Base-by-base conservation (phyloP, 2,113 vertebrate genomes). In the Etheostoma cragini region DNA sequence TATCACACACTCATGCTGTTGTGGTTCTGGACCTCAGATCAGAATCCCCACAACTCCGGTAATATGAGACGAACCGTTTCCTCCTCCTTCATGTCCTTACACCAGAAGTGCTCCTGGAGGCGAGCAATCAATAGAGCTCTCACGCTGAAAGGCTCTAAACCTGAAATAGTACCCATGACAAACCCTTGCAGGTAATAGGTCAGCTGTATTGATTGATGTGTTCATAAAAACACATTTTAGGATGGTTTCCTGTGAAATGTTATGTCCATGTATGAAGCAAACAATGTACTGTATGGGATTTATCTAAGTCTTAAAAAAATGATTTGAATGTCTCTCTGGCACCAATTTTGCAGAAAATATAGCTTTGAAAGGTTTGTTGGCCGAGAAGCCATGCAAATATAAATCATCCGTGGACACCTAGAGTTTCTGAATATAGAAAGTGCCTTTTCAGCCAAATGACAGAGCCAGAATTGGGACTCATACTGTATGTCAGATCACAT, bases 101-200 rank as follows among this genome's bases (percentile, higher is more conserved):
- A 80, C 82, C 85, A 85, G 82, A 84, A 91, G 88, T 85, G 88
- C 90, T 92, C 79, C 86, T 88, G 89, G 88, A 90, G 87, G 88
- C 72, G 24, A 87, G 73, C 87, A 89, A 94, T 94, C 93, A 91
- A 94, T 93, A 92, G 67, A 73, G 83, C 88, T 81, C 89, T 85
- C 86, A 85, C 56, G 71, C 81, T 86, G 91, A 93, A 89, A 89
- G 87, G 89, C 81, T 84, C 82, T 92, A 91, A 93, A 93, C 83
- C 88, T 92, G 90, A 92, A 91, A 91, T 92, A 91, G 91, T 90
- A 87, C 69, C 84, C 84, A 57, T 92, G 90, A 92, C 92, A 91
- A 92, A 91, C 84, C 86, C 86, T 89, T 78, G 86, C 88, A 92
- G 86, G 90, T 93, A 91, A 92, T 87, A 88, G 91, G 91, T 93